phyloP scores from a whole-genome alignment of 1,140 invertebrate genomes.

The Vollenhovia emeryi region DNA sequence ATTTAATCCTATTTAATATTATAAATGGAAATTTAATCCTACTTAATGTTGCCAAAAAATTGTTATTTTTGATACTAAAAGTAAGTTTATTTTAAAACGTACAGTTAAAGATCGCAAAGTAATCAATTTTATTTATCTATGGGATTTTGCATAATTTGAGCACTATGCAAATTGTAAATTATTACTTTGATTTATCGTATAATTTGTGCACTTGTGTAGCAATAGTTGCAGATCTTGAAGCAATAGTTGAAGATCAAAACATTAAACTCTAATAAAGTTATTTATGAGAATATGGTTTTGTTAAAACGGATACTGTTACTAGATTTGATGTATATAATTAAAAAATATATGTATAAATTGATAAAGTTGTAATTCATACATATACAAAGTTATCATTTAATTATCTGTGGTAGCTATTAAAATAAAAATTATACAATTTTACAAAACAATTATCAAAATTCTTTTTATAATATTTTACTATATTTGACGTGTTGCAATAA shows the following conservation, averaged over 20 bases:
- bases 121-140: neutral
- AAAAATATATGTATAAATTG: neutral
- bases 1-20: too few species aligned
- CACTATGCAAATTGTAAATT: neutral
- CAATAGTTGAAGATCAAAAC: neutral
- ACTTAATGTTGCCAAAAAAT: neutral
- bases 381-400: neutral
- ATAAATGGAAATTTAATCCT: too few species aligned
- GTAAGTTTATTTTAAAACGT: neutral
- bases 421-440: conserved; percentile 4
- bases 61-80: neutral
- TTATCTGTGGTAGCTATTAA: neutral
- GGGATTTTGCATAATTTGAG: neutral
- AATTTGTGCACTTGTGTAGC: neutral
- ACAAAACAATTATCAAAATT: neutral
- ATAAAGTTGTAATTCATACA: neutral
- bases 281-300: neutral
- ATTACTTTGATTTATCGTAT: neutral
- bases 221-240: neutral
- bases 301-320: neutral
- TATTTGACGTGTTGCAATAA: neutral
- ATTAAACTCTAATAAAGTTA: neutral
- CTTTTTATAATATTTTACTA: neutral
- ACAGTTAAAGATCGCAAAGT: neutral
- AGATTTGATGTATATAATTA: neutral